A percentile compares a stretch with the other conserved stretches of the same genome.
Conservation (phyloP, 2,797 vertebrate species). For the Lophius americanus region DNA sequence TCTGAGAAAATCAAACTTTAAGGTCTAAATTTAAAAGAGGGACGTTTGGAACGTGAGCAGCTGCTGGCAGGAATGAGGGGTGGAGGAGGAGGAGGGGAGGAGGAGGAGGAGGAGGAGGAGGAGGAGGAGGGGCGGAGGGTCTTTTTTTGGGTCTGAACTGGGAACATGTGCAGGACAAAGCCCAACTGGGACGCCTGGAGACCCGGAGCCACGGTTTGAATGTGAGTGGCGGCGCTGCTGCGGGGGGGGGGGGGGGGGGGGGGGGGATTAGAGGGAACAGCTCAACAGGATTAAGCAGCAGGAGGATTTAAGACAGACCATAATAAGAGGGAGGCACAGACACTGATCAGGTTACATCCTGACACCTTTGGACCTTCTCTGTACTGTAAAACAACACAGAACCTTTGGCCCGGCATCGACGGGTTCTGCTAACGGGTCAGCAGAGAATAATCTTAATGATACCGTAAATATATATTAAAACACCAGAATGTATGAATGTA, state of each 20-base stretch:
- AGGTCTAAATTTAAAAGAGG: background rate
- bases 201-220: background rate
- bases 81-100: background rate
- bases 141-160: background rate
- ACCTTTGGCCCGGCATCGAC: too few relatives aligned
- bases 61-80: constrained; percentile 20
- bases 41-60: constrained; percentile 18
- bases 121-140: background rate
- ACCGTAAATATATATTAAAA: too few relatives aligned
- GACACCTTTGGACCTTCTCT: constrained; percentile 3
- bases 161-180: background rate
- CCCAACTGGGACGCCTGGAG: too few relatives aligned
- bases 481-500: too few relatives aligned
- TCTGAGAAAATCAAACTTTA: background rate
- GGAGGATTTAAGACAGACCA: constrained; percentile 55
- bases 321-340: constrained; percentile 53
- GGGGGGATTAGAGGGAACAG: constrained; percentile 60
- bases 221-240: constrained; percentile 25
- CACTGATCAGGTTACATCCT: constrained; percentile 37
- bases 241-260: constrained; percentile 15
- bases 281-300: constrained; percentile 55
- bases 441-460: too few relatives aligned
- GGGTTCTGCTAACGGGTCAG: too few relatives aligned
- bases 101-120: background rate
- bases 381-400: too few relatives aligned